A percentile compares a stretch with the other conserved stretches of the same genome.
Evolutionary conservation across 2,888 invertebrate genomes (phyloP).

Genomic region (Acholoe squamosa): DNA sequence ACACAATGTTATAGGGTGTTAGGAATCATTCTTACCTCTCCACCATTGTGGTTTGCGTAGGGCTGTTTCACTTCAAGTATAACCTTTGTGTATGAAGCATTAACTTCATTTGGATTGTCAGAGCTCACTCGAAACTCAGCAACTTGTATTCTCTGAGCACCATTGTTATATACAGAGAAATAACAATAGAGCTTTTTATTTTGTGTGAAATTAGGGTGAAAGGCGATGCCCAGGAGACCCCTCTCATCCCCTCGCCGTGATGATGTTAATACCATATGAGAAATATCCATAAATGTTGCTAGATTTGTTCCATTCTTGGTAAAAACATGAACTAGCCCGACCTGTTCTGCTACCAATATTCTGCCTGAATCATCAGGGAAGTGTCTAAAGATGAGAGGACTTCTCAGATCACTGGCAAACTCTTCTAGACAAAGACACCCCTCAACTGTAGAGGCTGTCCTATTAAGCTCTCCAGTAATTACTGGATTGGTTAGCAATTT

Average conservation of each 20-base stretch:
- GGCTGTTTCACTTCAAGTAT: constrained; percentile 78
- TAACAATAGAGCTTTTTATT: constrained; percentile 79
- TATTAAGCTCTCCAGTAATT: constrained; percentile 72
- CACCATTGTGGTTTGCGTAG: constrained; percentile 81
- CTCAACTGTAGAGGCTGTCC: constrained; percentile 70
- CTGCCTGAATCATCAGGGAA: constrained; percentile 74
- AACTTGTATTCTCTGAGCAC: constrained; percentile 58
- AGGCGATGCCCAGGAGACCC: constrained; percentile 78
- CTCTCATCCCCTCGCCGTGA: constrained; percentile 71
- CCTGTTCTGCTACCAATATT: constrained; percentile 79
- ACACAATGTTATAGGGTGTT: too few species aligned
- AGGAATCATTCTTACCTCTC: constrained; percentile 80
- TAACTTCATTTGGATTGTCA: constrained; percentile 73
- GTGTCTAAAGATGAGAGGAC: constrained; percentile 65
- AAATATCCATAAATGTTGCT: constrained; percentile 74
- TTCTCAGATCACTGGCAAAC: constrained; percentile 65
- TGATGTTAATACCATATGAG: constrained; percentile 70
- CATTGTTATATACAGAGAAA: constrained; percentile 66
- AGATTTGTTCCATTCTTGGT: constrained; percentile 71
- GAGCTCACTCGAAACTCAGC: constrained; percentile 70
- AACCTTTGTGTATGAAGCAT: constrained; percentile 72
- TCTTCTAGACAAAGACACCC: constrained; percentile 79
- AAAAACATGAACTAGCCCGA: constrained; percentile 76
- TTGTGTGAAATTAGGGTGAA: constrained; percentile 77
- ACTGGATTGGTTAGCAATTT: constrained; percentile 74